Evolutionary conservation across 1,140 invertebrate genomes (phyloP).

Genomic region (Nephotettix cincticeps): DNA sequence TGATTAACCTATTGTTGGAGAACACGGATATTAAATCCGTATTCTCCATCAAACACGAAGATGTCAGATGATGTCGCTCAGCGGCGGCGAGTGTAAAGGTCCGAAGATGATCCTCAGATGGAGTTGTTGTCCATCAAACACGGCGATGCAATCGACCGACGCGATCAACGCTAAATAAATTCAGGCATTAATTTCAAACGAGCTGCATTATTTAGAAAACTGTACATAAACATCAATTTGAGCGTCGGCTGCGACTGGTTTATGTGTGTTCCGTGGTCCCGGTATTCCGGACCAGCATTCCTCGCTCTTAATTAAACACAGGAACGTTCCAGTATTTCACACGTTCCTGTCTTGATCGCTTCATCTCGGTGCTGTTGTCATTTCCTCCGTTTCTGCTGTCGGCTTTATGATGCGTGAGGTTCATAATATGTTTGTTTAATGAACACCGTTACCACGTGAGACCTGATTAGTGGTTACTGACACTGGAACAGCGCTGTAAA

Average conservation of each 20-base stretch:
- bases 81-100: too few relatives aligned
- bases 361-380: not conserved
- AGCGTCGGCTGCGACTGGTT: not conserved
- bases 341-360: conserved; percentile 9
- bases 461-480: too few relatives aligned
- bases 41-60: too few relatives aligned
- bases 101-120: not conserved
- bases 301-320: conserved; percentile 12
- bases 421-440: too few relatives aligned
- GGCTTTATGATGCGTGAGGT: too few relatives aligned
- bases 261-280: not conserved
- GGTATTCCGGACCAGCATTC: conserved; percentile 8
- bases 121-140: not conserved
- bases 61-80: too few relatives aligned
- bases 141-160: not conserved
- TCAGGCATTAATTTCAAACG: not conserved
- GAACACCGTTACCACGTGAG: too few relatives aligned
- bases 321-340: conserved; percentile 9
- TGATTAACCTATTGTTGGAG: too few relatives aligned
- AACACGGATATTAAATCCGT: too few relatives aligned
- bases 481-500: too few relatives aligned
- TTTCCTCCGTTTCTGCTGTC: too few relatives aligned
- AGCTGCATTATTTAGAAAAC: not conserved
- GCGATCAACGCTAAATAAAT: conserved; percentile 10
- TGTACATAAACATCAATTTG: conserved; percentile 7